Percentiles rank a stretch among this genome's conserved stretches.
phyloP scores from a whole-genome alignment of 2,888 invertebrate species.

The Selenia dentaria region DNA sequence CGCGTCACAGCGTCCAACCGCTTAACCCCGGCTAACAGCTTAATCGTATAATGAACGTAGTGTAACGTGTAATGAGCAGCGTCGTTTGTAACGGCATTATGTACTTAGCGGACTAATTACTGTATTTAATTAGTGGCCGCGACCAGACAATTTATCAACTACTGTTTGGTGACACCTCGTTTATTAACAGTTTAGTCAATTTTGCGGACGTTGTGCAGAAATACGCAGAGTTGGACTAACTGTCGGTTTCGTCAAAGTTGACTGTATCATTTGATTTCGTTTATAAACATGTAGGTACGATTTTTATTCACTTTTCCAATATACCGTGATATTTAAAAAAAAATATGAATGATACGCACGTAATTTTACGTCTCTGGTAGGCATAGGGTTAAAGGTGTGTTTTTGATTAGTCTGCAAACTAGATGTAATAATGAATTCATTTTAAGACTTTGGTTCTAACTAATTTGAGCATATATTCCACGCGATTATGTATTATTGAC shows the following conservation, averaged over 20 bases:
- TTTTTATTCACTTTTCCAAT: too few relatives aligned
- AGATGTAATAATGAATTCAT: too few relatives aligned
- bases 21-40: constrained; percentile 6
- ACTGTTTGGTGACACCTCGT: constrained; percentile 11
- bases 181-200: constrained; percentile 12
- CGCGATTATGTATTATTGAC: too few relatives aligned
- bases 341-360: too few relatives aligned
- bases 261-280: not conserved
- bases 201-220: not conserved
- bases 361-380: too few relatives aligned
- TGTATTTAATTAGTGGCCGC: constrained; percentile 15
- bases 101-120: constrained; percentile 13
- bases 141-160: constrained; percentile 7
- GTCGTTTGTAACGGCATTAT: constrained; percentile 18
- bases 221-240: not conserved
- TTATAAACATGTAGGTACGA: too few relatives aligned
- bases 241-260: not conserved
- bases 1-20: constrained; percentile 6
- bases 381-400: too few relatives aligned
- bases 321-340: too few relatives aligned
- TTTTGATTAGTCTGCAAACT: too few relatives aligned
- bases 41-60: constrained; percentile 12
- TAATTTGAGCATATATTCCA: too few relatives aligned
- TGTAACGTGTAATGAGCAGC: constrained; percentile 9
- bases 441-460: too few relatives aligned